These are phyloP conservation scores for Macrostomum cliftonense DNA, from an alignment of 2,888 invertebrate species.

Conservation along the genomic window DNA sequence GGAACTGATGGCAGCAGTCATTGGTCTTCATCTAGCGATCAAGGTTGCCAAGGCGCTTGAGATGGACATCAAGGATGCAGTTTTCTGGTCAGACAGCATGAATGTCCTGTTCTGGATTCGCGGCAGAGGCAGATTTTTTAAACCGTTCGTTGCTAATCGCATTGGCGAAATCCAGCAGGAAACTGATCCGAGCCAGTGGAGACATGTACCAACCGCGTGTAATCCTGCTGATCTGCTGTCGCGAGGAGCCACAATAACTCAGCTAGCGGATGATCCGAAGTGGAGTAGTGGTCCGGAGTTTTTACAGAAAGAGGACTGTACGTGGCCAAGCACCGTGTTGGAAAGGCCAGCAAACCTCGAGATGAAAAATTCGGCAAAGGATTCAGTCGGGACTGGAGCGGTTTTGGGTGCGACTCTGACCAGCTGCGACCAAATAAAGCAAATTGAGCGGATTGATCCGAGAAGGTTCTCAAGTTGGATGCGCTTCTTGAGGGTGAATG, in stretches of 20 bases:
- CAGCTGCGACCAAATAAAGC: background rate
- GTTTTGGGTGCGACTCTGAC: background rate
- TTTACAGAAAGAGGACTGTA: background rate
- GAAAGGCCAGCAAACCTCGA: background rate
- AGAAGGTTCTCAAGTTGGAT: background rate
- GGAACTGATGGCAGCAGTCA: slow-evolving; percentile 3
- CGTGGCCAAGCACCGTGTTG: background rate
- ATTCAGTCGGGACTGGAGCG: background rate
- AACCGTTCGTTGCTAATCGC: slow-evolving; percentile 8
- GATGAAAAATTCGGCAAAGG: background rate
- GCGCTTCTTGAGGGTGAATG: background rate
- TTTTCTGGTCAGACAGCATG: slow-evolving; percentile 10
- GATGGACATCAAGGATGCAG: background rate
- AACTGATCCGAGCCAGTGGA: slow-evolving; percentile 8
- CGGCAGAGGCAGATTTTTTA: slow-evolving; percentile 1
- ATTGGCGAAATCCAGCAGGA: slow-evolving; percentile 7
- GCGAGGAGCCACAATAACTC: slow-evolving; percentile 1
- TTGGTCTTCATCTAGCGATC: background rate
- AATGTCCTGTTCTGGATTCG: slow-evolving; percentile 9
- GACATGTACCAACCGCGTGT: slow-evolving; percentile 2
- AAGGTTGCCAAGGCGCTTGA: too few relatives aligned
- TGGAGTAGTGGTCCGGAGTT: slow-evolving; percentile 9
- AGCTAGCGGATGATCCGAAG: background rate
- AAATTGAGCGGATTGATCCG: background rate
- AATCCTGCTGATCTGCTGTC: slow-evolving; percentile 10